These are phyloP conservation scores for Anolis sagrei DNA, from an alignment of 2,113 vertebrate genomes.

Conservation along the genomic window DNA sequence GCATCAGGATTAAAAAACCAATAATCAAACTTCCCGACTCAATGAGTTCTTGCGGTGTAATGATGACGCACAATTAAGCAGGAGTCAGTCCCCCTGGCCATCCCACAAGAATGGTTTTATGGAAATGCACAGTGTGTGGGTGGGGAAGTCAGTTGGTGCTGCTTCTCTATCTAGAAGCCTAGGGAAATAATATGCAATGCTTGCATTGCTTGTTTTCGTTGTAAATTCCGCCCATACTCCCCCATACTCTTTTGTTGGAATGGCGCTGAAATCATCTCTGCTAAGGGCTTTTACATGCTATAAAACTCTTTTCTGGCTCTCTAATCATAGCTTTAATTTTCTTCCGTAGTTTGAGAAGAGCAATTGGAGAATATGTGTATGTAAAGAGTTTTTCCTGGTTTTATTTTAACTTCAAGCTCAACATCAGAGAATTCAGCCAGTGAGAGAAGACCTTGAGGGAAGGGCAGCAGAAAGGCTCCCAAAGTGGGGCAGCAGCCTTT, in stretches of 20 bases:
- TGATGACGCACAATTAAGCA: conserved; percentile 57
- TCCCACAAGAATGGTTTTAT: not conserved
- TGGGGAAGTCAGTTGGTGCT: conserved; percentile 32
- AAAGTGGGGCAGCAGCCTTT: not conserved
- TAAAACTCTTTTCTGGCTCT: conserved; percentile 13
- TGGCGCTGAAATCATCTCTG: not conserved
- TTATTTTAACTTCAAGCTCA: not conserved
- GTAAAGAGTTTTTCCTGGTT: conserved; percentile 2
- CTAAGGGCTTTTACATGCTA: not conserved
- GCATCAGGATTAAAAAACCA: conserved; percentile 77
- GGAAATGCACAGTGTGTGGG: conserved; percentile 29
- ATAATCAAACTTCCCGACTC: conserved; percentile 75
- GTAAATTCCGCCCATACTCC: conserved; percentile 7
- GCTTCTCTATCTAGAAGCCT: conserved; percentile 10
- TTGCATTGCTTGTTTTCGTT: conserved; percentile 14
- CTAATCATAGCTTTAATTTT: conserved; percentile 4
- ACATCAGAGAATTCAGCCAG: not conserved
- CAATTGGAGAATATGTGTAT: not conserved
- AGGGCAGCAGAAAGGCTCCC: not conserved
- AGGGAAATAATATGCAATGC: conserved; percentile 25
- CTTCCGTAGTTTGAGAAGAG: conserved; percentile 34
- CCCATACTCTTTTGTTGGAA: conserved; percentile 2
- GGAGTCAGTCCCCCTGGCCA: conserved; percentile 28
- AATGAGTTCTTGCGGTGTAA: conserved; percentile 68
- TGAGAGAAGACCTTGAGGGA: not conserved